Conservation (phyloP, 2,797 vertebrate species). For the Notolabrus celidotus region DNA sequence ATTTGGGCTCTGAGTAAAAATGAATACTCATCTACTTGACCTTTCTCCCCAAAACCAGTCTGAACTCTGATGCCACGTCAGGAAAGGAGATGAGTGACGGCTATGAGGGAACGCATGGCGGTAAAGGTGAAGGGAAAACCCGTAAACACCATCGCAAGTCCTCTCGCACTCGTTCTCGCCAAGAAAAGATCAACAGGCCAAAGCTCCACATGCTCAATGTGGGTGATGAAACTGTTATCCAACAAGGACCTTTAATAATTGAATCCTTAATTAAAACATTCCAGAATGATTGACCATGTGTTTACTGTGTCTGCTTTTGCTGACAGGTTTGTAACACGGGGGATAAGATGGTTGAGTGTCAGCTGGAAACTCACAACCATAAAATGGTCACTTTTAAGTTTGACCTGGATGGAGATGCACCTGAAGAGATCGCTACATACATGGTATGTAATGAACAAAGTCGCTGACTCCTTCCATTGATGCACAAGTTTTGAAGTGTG, state of each 20-base stretch:
- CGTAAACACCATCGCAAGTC: conserved; percentile 94
- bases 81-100: conserved; percentile 96
- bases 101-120: conserved; percentile 88
- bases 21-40: conserved; percentile 1
- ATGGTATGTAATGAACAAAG: conserved; percentile 83
- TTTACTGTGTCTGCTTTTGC: conserved; percentile 11
- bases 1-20: background rate
- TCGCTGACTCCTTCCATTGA: background rate
- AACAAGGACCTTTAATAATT: background rate
- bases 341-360: conserved; percentile 99
- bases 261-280: background rate
- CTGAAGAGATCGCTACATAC: conserved; percentile 98
- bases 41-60: conserved; percentile 65
- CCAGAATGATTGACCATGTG: background rate
- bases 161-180: conserved; percentile 91
- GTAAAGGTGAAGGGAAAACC: conserved; percentile 89
- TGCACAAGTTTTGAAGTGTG: conserved; percentile 13
- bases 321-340: conserved; percentile 95
- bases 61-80: conserved; percentile 92
- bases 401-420: conserved; percentile 96
- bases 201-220: conserved; percentile 97
- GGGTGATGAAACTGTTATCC: conserved; percentile 67
- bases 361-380: conserved; percentile 98
- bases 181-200: conserved; percentile 91
- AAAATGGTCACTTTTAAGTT: conserved; percentile 99